Evolutionary conservation across 2,797 vertebrate species (phyloP).

Genomic region (Orestias chungarensis): DNA sequence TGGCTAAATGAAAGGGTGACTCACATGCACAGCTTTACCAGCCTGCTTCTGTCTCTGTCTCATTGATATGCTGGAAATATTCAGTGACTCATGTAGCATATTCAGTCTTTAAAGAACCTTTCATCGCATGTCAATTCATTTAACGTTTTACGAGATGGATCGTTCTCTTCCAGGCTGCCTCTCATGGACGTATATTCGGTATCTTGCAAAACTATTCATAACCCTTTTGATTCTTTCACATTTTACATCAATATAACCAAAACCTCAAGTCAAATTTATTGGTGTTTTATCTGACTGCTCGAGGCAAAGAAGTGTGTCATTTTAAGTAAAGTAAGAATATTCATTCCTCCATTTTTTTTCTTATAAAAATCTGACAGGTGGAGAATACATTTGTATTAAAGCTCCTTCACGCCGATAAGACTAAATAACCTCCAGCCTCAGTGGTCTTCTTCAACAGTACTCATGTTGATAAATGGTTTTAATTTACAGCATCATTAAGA

Average conservation of each 20-base stretch:
- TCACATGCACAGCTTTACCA: conserved; percentile 38
- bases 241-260: neutral
- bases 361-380: neutral
- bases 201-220: neutral
- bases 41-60: conserved; percentile 35
- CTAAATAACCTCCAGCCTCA: neutral
- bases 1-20: conserved; percentile 52
- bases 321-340: neutral
- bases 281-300: neutral
- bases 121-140: conserved; percentile 28
- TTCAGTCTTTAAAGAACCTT: conserved; percentile 38
- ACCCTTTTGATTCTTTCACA: neutral
- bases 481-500: neutral
- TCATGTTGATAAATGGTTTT: neutral
- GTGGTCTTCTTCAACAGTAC: neutral
- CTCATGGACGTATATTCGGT: conserved; percentile 8
- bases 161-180: conserved; percentile 22
- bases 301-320: neutral
- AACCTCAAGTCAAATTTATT: neutral
- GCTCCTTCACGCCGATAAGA: neutral
- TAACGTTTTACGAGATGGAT: conserved; percentile 22
- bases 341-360: neutral
- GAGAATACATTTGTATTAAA: neutral
- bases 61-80: conserved; percentile 49
- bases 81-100: conserved; percentile 45